A percentile compares a stretch with the other conserved stretches of the same genome.
Evolutionary conservation across 2,888 invertebrate species (phyloP).

Genomic region (Dynastes maya): DNA sequence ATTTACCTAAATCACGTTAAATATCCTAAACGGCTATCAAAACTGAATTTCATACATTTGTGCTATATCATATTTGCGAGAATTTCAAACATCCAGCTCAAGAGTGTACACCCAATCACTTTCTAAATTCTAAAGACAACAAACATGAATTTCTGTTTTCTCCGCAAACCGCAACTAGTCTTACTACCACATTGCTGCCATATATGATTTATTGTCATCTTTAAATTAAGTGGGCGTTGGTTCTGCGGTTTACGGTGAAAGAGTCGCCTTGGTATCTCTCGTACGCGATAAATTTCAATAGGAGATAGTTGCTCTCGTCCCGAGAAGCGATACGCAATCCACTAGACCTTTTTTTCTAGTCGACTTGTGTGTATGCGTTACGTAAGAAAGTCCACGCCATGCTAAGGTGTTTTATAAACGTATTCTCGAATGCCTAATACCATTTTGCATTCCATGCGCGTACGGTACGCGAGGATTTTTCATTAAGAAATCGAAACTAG

Average conservation of each 20-base stretch:
- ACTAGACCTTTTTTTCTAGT: background rate
- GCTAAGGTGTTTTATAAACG: background rate
- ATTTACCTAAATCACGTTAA: too few relatives aligned
- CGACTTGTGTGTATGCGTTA: background rate
- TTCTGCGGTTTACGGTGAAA: background rate
- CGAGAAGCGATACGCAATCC: background rate
- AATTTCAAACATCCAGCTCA: too few relatives aligned
- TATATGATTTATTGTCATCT: background rate
- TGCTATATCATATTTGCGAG: too few relatives aligned
- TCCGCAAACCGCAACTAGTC: background rate
- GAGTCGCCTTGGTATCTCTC: background rate
- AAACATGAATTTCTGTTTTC: background rate
- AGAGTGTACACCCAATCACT: background rate
- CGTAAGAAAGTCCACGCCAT: background rate
- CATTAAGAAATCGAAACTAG: constrained; percentile 25
- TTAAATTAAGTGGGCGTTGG: background rate
- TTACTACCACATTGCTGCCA: background rate
- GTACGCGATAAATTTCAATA: constrained; percentile 3
- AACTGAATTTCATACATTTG: too few relatives aligned
- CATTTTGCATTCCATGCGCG: background rate
- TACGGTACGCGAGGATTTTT: background rate
- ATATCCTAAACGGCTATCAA: too few relatives aligned
- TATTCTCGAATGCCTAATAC: background rate
- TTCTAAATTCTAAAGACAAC: constrained; percentile 16
- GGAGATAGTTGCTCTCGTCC: constrained; percentile 20